Base-by-base conservation (phyloP, 92 coral and sea anemone species). In the Pocillopora meandrina region DNA sequence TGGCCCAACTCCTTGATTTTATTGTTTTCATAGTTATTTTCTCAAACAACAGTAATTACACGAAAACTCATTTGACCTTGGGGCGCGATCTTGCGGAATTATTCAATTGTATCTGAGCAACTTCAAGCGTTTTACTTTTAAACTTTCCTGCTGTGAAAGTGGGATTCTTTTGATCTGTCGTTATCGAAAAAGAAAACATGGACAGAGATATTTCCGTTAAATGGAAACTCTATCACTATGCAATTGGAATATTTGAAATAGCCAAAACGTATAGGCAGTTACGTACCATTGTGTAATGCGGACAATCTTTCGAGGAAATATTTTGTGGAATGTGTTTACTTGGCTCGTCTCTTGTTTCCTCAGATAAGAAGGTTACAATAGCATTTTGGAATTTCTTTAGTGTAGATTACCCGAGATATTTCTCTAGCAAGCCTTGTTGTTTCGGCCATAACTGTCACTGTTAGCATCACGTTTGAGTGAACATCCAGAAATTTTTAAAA, bases 181-280 rank as follows among this genome's bases (percentile, higher is more conserved):
- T 0, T 17, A 31, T 42, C 15, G 62, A 16, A 59, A 59, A 59
- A 12, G 62, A 59, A 59, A 31, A 68, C 15, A 68, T 68, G 11
- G 72, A 5, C 72, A 68, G 55, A 68, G 26, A 34, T 68, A 34
- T 16, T 34, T 68, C 16, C 55, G 52, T 68, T 70, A 16, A 21
- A 12, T 70, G 35, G 56, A 70, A 70, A 36, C 33, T 20, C 56
- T 34, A 70, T 70, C 56, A 5, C 19, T 12, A 16, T 34, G 18
- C 74, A 52, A 70, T 8, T 70, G 74, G 55, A 70, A 70, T 35
- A 70, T 70, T 70, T 70, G 74, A 70, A n/a, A 70, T 36, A 35
- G 12, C 33, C 56, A 33, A 20, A 16, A 8, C 74, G 20, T 70
- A n/a, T n/a, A 36, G 56, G 15, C 20, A 70, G 56, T 17, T 17